Base-by-base conservation (phyloP, 2,113 vertebrate species). In the Mesitornis unicolor region DNA sequence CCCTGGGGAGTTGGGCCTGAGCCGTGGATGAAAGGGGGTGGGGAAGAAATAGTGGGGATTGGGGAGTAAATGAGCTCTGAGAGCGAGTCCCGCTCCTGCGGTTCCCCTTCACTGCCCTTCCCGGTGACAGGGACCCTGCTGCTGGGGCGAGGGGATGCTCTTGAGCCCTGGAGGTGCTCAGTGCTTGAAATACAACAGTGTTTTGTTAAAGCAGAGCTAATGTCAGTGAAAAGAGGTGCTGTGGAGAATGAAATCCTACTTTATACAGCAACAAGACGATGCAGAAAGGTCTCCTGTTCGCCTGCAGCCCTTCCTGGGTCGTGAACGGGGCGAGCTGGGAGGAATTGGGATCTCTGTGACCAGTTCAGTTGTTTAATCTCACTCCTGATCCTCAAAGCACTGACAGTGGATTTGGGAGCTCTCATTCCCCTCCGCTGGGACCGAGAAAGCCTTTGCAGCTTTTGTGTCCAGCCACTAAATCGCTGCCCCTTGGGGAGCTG, bases 71-170 rank as follows among this genome's bases (percentile, higher is more conserved):
- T 20, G 51, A 54, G 63, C 75, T 43, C 3, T 0, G 1, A 16
- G 63, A 43, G 25, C 1, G 8, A 65, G 21, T 24, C 54, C 18
- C 8, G 1, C 7, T 48, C 59, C 57, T 42, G 3, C 5, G 47
- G 36, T 63, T 89, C 56, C 64, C 38, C 19, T 48, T 61, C 13
- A 15, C 8, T 16, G 24, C 26, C 25, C 50, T 28, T 16, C 2
- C 11, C 3, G 0, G 31, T 19, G 56, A 11, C 43, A 17, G 0
- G 0, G 21, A 16, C 67, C 18, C 8, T 4, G 29, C 28, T 35
- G 0, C 54, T 65, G 73, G 47, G 40, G 15, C 19, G 7, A 64
- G 35, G n/a, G 26, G 76, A 29, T 45, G 75, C 59, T 73, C 25
- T 33, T 6, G 25, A 57, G 53, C 22, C 54, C 65, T 12, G 8